Base-by-base conservation (phyloP, 2,113 vertebrate genomes). In the Gobiocypris rarus region DNA sequence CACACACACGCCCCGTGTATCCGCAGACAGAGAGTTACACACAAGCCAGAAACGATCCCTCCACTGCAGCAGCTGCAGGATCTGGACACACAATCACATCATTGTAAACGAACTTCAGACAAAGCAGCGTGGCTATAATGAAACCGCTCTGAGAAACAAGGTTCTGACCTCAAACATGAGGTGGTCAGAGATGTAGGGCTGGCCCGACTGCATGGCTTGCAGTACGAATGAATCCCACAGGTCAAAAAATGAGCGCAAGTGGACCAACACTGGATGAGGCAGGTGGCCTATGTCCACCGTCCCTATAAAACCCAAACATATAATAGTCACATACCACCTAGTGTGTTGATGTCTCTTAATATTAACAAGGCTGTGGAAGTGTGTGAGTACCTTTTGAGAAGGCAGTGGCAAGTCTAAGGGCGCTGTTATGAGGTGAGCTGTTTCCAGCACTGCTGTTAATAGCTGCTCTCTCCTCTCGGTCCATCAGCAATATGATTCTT, bases 201-300 rank as follows among this genome's bases (percentile, higher is more conserved):
- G 95, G 83, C 95, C 94, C 1, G 92, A 94, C 86, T 96, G 95
- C 50, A 97, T 88, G 70, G 96, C 97, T 75, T 96, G 94, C 86
- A 96, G 90, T 10, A 90, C 86, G 80, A 96, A 94, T 0, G 93
- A 91, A 92, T 96, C 96, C 94, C 95, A 97, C 75, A 96, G 90
- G 84, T 98, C 96, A 88, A 99, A 99, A 92, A 99, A 98, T 22
- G 94, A 92, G 88, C 95, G 94, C 83, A 99, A 95, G 87, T 98
- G 96, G 82, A 96, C 95, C 78, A 99, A 93, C 0, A 98, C 91
- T 3, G 95, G 95, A 89, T 98, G 97, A 9, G 97, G 96, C 77
- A 98, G 92, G 76, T 95, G 95, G 24, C 85, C 94, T n/a, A 96
- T 95, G 76, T 95, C 96, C 79, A 96, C 93, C 17, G 94, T 95